A percentile compares a stretch with the other conserved stretches of the same genome.
phyloP scores from a whole-genome alignment of 2,797 vertebrate species.

The Oceanodroma leucorhoa region DNA sequence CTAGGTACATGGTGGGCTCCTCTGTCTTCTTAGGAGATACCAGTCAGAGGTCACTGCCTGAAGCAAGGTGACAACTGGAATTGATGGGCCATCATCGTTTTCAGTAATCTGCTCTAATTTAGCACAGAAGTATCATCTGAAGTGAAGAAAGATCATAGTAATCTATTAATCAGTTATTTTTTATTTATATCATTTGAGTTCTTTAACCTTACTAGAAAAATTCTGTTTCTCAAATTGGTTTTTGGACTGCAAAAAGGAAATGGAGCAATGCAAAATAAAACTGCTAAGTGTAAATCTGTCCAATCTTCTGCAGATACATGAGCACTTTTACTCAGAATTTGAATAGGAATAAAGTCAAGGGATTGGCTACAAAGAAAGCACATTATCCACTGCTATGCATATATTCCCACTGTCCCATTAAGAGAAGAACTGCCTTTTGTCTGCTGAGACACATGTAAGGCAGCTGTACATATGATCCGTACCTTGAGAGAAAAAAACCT shows the following conservation, averaged over 20 bases:
- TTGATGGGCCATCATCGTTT: background rate
- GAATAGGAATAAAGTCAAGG: background rate
- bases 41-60: background rate
- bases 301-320: background rate
- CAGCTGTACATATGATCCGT: background rate
- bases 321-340: background rate
- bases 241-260: background rate
- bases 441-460: background rate
- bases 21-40: background rate
- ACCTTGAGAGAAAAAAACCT: background rate
- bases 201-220: background rate
- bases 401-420: background rate
- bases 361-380: background rate
- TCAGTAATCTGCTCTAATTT: slow-evolving; percentile 7
- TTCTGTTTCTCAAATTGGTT: background rate
- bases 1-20: background rate
- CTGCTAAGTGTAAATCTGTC: background rate
- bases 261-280: background rate
- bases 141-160: background rate
- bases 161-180: background rate
- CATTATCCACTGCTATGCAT: background rate
- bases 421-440: background rate
- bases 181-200: background rate
- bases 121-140: background rate
- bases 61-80: background rate